Evolutionary conservation across 2,113 vertebrate species (phyloP), one percentile per base, ranked within the genome.

Genomic region (Zonotrichia leucophrys): DNA sequence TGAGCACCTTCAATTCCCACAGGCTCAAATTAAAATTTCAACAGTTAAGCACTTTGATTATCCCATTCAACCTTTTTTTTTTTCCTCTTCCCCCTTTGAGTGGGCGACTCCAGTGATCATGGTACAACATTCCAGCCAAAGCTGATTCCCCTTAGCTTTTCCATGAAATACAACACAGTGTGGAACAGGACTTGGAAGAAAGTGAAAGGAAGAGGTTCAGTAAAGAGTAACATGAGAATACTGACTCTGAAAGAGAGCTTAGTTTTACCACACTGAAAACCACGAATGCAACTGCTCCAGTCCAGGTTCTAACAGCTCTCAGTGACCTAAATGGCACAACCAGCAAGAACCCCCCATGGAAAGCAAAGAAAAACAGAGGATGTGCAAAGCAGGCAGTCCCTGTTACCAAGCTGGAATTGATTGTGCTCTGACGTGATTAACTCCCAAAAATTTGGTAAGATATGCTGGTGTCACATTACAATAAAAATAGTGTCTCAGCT

Each of bases 401-500:
- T 37, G 39, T 35, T n/a, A 46, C 44, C 37, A 37, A 44, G 25
- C 3, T 78, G 56, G 85, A 92, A 41, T 6, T 30, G 67, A 80
- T 59, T 82, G 52, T 84, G 87, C 53, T 83, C 47, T 1, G 1
- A 89, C 4, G 0, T 39, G 62, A 89, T 64, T 83, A 68, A 64
- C 30, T 50, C 46, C 42, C 9, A 3, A 59, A 87, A 72, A 80
- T 58, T 80, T 46, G 28, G 6, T 53, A 72, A 89, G 22, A 84
- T 35, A 63, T 17, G 90, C 83, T 89, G 83, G 83, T 84, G 64
- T 89, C 59, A 63, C 33, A 18, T 86, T 64, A 67, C 84, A 91
- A 49, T 74, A 87, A 89, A 90, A 97, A 92, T 4, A 95, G 76
- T 81, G 76, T 92, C 93, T 84, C 58, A 42, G 25, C 37, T 81